Percentiles rank a stretch among this genome's conserved stretches.
These are phyloP conservation scores for Euthynnus affinis DNA, from an alignment of 2,797 vertebrate genomes.

Conservation along the genomic window DNA sequence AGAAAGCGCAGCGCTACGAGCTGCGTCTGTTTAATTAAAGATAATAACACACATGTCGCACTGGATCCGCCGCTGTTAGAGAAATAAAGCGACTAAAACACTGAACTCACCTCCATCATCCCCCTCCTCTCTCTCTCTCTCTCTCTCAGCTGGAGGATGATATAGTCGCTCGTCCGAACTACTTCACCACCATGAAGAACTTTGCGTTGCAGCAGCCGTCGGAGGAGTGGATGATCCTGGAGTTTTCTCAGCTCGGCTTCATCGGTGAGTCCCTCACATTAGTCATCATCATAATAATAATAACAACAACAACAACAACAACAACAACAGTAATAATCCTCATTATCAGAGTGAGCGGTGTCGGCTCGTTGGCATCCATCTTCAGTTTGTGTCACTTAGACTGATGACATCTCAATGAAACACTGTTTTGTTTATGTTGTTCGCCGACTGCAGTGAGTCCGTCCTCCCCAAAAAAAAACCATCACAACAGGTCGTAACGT, in stretches of 20 bases:
- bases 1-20: not conserved
- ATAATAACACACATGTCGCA: not conserved
- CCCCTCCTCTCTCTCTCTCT: slow-evolving; percentile 12
- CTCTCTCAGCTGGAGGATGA: slow-evolving; percentile 93
- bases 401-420: no score
- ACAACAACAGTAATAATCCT: no score
- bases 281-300: not conserved
- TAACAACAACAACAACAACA: no score
- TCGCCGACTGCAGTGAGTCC: no score
- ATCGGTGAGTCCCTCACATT: slow-evolving; percentile 89
- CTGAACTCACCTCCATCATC: not conserved
- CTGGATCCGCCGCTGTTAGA: not conserved
- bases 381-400: no score
- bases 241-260: slow-evolving; percentile 98
- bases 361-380: no score
- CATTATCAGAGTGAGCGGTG: no score
- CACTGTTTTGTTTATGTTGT: no score
- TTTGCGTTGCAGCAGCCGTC: slow-evolving; percentile 98
- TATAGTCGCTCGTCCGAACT: slow-evolving; percentile 98
- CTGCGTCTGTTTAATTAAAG: not conserved
- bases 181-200: slow-evolving; percentile 99
- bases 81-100: no score
- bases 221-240: slow-evolving; percentile 99
- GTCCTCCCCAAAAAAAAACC: no score
- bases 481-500: no score